A percentile compares a stretch with the other conserved stretches of the same genome.
These are phyloP conservation scores for Epizoanthus illoricatus DNA, from an alignment of 92 coral and sea anemone genomes.

Conservation along the genomic window DNA sequence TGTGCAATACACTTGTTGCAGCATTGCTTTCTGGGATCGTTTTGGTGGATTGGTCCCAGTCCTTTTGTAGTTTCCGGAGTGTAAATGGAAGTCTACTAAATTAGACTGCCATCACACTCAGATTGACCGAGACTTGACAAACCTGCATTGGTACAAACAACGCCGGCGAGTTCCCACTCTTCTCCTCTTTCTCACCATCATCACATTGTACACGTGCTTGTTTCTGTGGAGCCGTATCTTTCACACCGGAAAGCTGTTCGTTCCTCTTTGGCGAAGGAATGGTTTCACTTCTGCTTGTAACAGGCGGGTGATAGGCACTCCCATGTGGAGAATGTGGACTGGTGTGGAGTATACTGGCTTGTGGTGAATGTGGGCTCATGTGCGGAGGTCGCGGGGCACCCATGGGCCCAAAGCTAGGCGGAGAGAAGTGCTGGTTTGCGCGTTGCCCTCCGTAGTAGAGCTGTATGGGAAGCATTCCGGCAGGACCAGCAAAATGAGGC, in stretches of 20 bases:
- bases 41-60: not conserved
- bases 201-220: not conserved
- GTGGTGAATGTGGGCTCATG: constrained; percentile 33
- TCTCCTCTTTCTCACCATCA: not conserved
- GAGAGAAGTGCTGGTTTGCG: constrained; percentile 11
- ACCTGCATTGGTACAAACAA: constrained; percentile 19
- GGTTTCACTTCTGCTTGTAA: constrained; percentile 6
- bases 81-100: not conserved
- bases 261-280: not conserved
- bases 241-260: not conserved
- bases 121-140: not conserved
- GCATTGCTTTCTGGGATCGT: too few species aligned
- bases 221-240: not conserved
- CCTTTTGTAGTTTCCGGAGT: not conserved
- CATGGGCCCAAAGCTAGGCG: not conserved
- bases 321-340: constrained; percentile 12
- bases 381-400: not conserved
- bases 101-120: too few species aligned
- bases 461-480: constrained; percentile 7
- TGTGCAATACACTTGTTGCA: too few species aligned
- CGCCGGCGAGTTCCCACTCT: not conserved
- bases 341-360: not conserved
- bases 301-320: not conserved
- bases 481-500: constrained; percentile 18
- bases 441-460: constrained; percentile 8